Conservation (phyloP, 1,140 invertebrate genomes). For the Meloidogyne chitwoodi region DNA sequence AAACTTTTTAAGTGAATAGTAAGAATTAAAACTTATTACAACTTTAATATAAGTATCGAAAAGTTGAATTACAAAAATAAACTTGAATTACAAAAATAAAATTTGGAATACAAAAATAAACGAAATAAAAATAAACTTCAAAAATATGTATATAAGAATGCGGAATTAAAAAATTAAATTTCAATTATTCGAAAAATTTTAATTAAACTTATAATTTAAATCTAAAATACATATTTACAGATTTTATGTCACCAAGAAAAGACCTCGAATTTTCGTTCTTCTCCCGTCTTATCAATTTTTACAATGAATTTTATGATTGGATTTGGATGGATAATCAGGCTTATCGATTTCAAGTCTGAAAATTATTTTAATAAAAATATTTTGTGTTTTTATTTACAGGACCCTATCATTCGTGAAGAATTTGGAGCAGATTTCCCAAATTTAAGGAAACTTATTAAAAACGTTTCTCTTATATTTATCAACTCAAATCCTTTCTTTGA, state of each 20-base stretch:
- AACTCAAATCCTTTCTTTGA: constrained; percentile 15
- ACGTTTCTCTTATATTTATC: constrained; percentile 1
- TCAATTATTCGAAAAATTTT: too few species aligned
- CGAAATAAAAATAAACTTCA: too few species aligned
- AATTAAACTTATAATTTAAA: too few species aligned
- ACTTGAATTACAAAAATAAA: too few species aligned
- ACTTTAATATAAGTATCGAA: too few species aligned
- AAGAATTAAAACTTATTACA: too few species aligned
- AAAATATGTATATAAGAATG: too few species aligned
- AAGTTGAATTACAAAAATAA: too few species aligned
- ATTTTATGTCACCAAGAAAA: background rate
- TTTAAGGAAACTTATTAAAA: background rate
- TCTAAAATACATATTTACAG: background rate
- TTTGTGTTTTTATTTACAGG: background rate
- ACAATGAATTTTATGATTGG: background rate
- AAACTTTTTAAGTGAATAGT: too few species aligned
- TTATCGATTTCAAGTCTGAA: background rate
- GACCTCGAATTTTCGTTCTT: background rate
- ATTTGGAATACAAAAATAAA: too few species aligned
- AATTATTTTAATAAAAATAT: background rate
- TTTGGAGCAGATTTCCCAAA: constrained; percentile 2
- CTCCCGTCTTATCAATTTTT: background rate
- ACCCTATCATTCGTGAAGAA: background rate
- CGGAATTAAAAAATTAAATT: too few species aligned
- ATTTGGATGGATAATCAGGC: background rate